Percentiles rank a stretch among this genome's conserved stretches.
Evolutionary conservation across 2,113 vertebrate species (phyloP).

Genomic region (Datnioides undecimradiatus): DNA sequence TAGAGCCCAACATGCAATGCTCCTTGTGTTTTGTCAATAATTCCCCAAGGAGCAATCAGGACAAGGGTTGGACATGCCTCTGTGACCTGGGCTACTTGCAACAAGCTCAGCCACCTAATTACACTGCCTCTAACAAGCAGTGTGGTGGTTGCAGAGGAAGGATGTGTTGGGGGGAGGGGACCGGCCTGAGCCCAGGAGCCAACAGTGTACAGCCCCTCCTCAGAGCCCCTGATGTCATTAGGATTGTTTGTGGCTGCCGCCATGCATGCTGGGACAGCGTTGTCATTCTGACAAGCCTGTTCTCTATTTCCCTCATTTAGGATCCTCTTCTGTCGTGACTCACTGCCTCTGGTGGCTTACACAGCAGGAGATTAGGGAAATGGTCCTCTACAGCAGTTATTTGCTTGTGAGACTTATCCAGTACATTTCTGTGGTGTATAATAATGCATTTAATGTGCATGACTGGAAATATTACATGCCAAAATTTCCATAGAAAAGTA

Average conservation of each 20-base stretch:
- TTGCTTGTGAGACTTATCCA: constrained; percentile 33
- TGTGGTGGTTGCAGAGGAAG: constrained; percentile 81
- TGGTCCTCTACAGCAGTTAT: constrained; percentile 28
- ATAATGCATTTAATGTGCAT: not conserved
- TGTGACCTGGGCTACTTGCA: constrained; percentile 93
- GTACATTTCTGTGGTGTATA: constrained; percentile 15
- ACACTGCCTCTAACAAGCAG: constrained; percentile 92
- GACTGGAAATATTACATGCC: not conserved
- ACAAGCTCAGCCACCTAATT: constrained; percentile 92
- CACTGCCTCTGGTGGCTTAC: constrained; percentile 37
- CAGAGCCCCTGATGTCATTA: constrained; percentile 70
- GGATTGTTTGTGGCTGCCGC: constrained; percentile 73
- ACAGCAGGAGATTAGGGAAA: constrained; percentile 43
- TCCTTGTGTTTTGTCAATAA: constrained; percentile 98
- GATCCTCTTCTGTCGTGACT: constrained; percentile 54
- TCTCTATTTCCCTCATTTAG: constrained; percentile 66
- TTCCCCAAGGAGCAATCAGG: constrained; percentile 95
- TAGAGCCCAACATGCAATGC: constrained; percentile 95
- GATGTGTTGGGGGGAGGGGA: constrained; percentile 61
- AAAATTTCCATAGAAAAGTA: not conserved
- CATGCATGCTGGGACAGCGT: constrained; percentile 67
- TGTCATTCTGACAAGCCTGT: constrained; percentile 62
- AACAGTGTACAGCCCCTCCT: constrained; percentile 48
- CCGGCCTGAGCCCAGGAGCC: constrained; percentile 57
- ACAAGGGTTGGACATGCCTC: constrained; percentile 97